A percentile compares a stretch with the other conserved stretches of the same genome.
These are phyloP conservation scores for Apotomis turbidana DNA, from an alignment of 2,888 invertebrate species.

Conservation along the genomic window DNA sequence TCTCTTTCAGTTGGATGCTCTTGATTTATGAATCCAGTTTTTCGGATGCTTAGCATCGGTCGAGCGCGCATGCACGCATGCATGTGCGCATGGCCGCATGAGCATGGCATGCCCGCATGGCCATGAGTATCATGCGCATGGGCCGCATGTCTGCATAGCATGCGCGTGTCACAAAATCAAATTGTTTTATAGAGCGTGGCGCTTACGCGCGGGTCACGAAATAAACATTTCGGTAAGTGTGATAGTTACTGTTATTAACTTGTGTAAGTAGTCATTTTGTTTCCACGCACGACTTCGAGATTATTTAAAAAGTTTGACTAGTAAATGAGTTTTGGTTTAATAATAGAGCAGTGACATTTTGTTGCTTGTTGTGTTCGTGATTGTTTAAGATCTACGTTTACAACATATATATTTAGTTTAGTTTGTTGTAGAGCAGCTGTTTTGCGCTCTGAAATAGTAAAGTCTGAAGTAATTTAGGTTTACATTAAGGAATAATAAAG, in stretches of 20 bases:
- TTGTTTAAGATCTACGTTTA: no score
- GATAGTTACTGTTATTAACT: slow-evolving; percentile 33
- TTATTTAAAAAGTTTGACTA: slow-evolving; percentile 18
- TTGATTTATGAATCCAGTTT: slow-evolving; percentile 44
- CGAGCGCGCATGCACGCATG: slow-evolving; percentile 43
- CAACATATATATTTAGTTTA: no score
- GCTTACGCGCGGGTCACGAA: slow-evolving; percentile 25
- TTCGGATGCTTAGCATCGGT: slow-evolving; percentile 47
- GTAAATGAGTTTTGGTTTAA: neutral
- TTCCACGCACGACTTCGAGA: slow-evolving; percentile 28
- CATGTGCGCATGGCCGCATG: slow-evolving; percentile 1
- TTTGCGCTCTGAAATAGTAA: no score
- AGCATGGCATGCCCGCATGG: slow-evolving; percentile 25
- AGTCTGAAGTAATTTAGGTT: no score
- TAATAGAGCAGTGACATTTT: slow-evolving; percentile 9
- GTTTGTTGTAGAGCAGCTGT: no score
- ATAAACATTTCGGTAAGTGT: slow-evolving; percentile 32
- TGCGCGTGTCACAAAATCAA: slow-evolving; percentile 17
- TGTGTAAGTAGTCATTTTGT: slow-evolving; percentile 12
- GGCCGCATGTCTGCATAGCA: slow-evolving; percentile 21
- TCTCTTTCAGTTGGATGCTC: slow-evolving; percentile 16
- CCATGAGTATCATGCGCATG: neutral
- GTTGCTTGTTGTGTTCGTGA: neutral
- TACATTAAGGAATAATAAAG: no score
- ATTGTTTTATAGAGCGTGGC: slow-evolving; percentile 30